These are phyloP conservation scores for Aphis gossypii DNA, from an alignment of 1,140 invertebrate genomes.

Conservation along the genomic window DNA sequence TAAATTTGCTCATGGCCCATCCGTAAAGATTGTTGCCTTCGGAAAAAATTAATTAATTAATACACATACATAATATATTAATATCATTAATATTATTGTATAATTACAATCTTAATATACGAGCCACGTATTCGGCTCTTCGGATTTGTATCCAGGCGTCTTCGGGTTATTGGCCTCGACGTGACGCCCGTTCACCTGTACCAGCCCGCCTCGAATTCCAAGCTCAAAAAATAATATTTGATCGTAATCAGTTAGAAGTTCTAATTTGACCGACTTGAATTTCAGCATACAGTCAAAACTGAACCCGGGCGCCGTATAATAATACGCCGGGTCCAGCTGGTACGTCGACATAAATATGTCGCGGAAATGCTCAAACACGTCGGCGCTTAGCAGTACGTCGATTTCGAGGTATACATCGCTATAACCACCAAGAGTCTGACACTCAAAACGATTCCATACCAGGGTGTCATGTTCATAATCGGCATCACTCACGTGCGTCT, in stretches of 20 bases:
- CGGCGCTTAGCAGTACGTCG: background rate
- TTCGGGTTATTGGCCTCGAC: background rate
- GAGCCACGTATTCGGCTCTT: background rate
- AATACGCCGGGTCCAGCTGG: background rate
- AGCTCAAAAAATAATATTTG: background rate
- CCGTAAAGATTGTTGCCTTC: background rate
- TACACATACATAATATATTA: background rate
- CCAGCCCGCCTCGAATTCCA: background rate
- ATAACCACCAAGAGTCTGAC: background rate
- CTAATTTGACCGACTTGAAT: background rate
- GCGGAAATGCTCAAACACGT: slow-evolving; percentile 26
- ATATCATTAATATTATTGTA: background rate
- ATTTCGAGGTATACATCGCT: background rate
- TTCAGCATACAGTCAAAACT: slow-evolving; percentile 15
- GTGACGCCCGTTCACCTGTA: background rate
- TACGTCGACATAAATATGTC: background rate
- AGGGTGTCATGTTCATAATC: background rate
- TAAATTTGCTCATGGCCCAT: background rate
- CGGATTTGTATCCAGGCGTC: background rate
- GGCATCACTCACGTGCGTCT: background rate
- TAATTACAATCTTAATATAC: background rate
- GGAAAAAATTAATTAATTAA: background rate
- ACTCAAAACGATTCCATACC: background rate
- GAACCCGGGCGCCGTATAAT: background rate
- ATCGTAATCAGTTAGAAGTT: background rate